These are phyloP conservation scores for Rugalucina vietnamica DNA, from an alignment of 2,888 invertebrate species.

Conservation along the genomic window DNA sequence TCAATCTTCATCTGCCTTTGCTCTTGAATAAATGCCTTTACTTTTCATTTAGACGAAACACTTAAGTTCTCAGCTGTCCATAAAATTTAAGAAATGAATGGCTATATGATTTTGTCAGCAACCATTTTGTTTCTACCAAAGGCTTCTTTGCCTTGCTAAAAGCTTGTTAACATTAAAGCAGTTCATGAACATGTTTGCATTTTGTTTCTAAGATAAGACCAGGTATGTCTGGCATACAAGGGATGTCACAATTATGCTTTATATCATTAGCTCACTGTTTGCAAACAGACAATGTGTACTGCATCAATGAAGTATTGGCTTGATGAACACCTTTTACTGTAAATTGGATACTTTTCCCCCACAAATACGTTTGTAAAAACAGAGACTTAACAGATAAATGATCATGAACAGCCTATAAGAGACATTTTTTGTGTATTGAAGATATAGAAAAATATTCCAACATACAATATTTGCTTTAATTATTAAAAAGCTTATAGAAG, in stretches of 20 bases:
- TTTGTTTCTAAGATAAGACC: background rate
- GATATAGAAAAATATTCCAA: background rate
- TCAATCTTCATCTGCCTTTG: too few relatives aligned
- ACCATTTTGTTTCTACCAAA: background rate
- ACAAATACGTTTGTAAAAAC: background rate
- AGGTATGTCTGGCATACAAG: too few relatives aligned
- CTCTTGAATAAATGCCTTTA: too few relatives aligned
- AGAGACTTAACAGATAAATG: background rate
- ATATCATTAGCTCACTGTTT: background rate
- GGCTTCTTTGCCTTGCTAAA: constrained; percentile 2
- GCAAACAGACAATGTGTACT: background rate
- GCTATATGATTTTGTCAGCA: constrained; percentile 4
- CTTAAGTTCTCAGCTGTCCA: too few relatives aligned
- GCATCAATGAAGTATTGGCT: background rate
- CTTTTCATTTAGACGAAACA: too few relatives aligned
- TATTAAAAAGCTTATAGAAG: background rate
- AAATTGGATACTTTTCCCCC: background rate
- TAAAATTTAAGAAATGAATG: too few relatives aligned
- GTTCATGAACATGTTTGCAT: too few relatives aligned
- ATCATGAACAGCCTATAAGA: background rate
- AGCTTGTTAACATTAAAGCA: background rate
- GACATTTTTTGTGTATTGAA: background rate
- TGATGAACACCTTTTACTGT: background rate
- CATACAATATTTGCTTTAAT: constrained; percentile 8
- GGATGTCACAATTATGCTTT: too few relatives aligned